These are phyloP conservation scores for Mesitornis unicolor DNA, from an alignment of 2,113 vertebrate species.

Conservation along the genomic window DNA sequence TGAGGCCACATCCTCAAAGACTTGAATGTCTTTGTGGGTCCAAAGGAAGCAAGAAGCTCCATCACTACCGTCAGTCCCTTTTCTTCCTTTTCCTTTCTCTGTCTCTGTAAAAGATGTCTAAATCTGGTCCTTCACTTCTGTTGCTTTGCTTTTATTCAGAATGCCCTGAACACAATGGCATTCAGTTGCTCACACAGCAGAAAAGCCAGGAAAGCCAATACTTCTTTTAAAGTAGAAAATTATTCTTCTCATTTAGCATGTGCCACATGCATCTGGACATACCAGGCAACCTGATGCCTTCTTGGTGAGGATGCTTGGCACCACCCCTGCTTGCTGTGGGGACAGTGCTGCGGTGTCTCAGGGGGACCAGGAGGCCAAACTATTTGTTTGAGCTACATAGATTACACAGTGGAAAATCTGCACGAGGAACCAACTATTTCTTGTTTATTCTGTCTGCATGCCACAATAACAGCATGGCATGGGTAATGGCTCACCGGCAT, in stretches of 20 bases:
- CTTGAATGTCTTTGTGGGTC: background rate
- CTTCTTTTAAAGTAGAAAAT: background rate
- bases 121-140: background rate
- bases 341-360: background rate
- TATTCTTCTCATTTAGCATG: accelerated
- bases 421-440: background rate
- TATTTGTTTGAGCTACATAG: background rate
- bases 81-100: background rate
- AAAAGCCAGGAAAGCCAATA: too few species aligned
- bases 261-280: background rate
- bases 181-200: background rate
- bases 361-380: background rate
- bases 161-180: background rate
- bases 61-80: background rate
- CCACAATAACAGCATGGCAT: background rate
- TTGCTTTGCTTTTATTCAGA: background rate
- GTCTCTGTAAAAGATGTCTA: background rate
- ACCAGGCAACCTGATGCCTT: background rate
- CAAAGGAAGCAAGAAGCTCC: background rate
- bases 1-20: background rate
- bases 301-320: background rate
- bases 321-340: background rate
- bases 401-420: background rate
- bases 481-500: background rate
- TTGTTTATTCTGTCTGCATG: background rate